Base-by-base conservation (phyloP, 2,888 invertebrate species). In the Napeogenes inachia region DNA sequence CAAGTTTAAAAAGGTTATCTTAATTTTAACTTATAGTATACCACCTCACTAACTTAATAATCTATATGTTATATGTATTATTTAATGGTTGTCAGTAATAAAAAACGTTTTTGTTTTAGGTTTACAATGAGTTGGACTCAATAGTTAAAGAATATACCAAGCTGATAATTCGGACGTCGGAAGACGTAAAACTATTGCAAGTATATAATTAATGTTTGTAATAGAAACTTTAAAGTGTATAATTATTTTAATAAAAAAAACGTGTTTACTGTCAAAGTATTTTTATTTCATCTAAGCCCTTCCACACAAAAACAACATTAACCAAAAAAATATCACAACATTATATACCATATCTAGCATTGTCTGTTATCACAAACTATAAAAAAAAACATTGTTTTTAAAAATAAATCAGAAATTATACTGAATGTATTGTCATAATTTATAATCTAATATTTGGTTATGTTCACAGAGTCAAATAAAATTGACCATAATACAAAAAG, bases 131-230 rank as follows among this genome's bases (percentile, higher is more conserved):
- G 68, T 82, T 96, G 66, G 91, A 93, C 63, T 84, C 89, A 35
- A 77, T 93, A 1, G 91, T 95, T 50, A 86, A 92, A 21, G 92
- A 92, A 69, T 96, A 95, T 71, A 84, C 93, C 32, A 85, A 93
- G 70, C 93, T 93, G 3, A 92, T 94, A 0, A 84, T 91, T 50
- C 90, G 94, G 66, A 93, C 94, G 54, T 94, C 95, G 0, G 91
- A 92, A 64, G 94, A 94, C 74, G 93, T 93, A 91, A 89, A 91
- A 71, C 71, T 83, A 70, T 72, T 78, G 21, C 69, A 70, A 68
- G 69, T 77, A 10, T 42, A 10, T 42, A 42, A 42, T 42, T 42
- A 10, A 42, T 42, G 5, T 42, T 42, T 10, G 10, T 42, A 42
- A 6, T 10, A 42, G 12, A 42, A 42, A 10, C 10, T 10, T 42